Evolutionary conservation across 2,797 vertebrate genomes (phyloP).

Genomic region (Karalla daura): DNA sequence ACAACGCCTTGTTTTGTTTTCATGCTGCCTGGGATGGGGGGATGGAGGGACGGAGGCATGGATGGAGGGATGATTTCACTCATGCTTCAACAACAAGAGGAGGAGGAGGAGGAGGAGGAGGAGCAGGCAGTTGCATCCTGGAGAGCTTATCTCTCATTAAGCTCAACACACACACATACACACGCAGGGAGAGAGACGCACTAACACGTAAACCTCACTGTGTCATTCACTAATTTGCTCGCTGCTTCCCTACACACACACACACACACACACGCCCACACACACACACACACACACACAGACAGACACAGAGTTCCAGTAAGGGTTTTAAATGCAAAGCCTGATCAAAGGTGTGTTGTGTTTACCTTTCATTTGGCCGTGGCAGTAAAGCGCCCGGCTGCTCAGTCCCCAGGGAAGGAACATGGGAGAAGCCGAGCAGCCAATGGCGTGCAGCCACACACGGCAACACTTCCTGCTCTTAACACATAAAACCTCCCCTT

Average conservation of each 20-base stretch:
- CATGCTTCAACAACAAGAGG: constrained; percentile 61
- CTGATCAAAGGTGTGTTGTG: constrained; percentile 79
- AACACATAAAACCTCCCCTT: constrained; percentile 80
- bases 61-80: constrained; percentile 67
- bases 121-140: constrained; percentile 60
- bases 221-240: constrained; percentile 58
- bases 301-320: constrained; percentile 50
- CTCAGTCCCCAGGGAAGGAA: constrained; percentile 68
- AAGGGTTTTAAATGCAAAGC: constrained; percentile 64
- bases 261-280: constrained; percentile 21
- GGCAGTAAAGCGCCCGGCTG: constrained; percentile 69
- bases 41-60: constrained; percentile 33
- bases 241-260: constrained; percentile 28
- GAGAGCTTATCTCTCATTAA: constrained; percentile 62
- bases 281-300: constrained; percentile 8
- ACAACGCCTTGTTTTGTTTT: constrained; percentile 81
- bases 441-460: constrained; percentile 74
- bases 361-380: constrained; percentile 77
- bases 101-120: constrained; percentile 52
- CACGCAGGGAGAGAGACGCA: constrained; percentile 11
- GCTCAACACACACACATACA: constrained; percentile 53
- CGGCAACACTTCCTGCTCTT: constrained; percentile 78
- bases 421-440: constrained; percentile 64
- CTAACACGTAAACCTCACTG: constrained; percentile 30
- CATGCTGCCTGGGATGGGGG: constrained; percentile 47